Percentiles rank a stretch among this genome's conserved stretches.
phyloP scores from a whole-genome alignment of 2,888 invertebrate genomes.

The Drosophila birchii region DNA sequence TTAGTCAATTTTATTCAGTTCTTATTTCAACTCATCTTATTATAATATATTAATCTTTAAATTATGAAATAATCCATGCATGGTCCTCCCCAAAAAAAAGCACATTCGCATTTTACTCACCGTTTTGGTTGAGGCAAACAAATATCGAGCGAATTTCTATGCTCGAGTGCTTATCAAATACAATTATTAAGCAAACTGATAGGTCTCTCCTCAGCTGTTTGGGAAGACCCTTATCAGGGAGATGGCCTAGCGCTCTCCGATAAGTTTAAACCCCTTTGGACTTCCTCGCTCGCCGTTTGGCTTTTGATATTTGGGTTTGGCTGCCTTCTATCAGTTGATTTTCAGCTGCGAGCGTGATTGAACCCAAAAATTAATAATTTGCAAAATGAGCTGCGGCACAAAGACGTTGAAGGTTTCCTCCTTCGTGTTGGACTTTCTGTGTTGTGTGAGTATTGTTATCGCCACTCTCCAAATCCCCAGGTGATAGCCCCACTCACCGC shows the following conservation, averaged over 20 bases:
- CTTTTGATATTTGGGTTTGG: constrained; percentile 31
- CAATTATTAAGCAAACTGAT: constrained; percentile 8
- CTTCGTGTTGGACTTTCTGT: constrained; percentile 78
- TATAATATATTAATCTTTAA: neutral
- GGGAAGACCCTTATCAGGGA: constrained; percentile 51
- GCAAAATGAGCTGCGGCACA: constrained; percentile 74
- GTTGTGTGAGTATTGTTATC: constrained; percentile 73
- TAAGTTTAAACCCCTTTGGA: constrained; percentile 57
- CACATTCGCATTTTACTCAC: neutral
- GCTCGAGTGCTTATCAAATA: constrained; percentile 44
- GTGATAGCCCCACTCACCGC: constrained; percentile 20
- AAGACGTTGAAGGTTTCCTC: constrained; percentile 73
- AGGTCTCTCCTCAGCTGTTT: constrained; percentile 50
- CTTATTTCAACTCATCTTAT: neutral
- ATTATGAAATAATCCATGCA: neutral
- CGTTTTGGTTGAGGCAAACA: constrained; percentile 6
- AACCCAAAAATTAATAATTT: constrained; percentile 14
- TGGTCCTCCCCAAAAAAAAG: constrained; percentile 1
- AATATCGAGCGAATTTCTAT: constrained; percentile 26
- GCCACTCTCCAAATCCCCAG: constrained; percentile 29
- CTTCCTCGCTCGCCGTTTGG: constrained; percentile 14
- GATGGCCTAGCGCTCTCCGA: constrained; percentile 22
- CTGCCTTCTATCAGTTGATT: constrained; percentile 54
- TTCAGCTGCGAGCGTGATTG: constrained; percentile 28
- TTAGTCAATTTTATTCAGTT: neutral